Percentiles rank a stretch among this genome's conserved stretches.
These are phyloP conservation scores for Drosophila ochracea DNA, from an alignment of 2,888 invertebrate genomes.

Conservation along the genomic window DNA sequence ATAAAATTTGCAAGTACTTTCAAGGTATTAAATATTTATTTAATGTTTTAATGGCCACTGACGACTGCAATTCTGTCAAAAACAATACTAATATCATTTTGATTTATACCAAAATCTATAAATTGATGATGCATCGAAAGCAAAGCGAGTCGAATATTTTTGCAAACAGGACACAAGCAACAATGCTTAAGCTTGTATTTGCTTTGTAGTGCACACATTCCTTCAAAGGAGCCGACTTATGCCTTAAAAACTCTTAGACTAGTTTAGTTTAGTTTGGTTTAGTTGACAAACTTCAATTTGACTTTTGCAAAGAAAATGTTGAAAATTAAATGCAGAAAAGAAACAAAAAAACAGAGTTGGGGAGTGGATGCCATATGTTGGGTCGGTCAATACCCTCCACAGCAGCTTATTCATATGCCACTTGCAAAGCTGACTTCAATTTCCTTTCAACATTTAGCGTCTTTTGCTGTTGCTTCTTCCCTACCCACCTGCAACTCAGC, in stretches of 20 bases:
- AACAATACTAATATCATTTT: background rate
- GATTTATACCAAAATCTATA: background rate
- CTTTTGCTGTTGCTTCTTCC: background rate
- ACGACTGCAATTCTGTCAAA: background rate
- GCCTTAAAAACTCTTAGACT: constrained; percentile 69
- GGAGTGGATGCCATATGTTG: background rate
- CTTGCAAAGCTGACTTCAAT: constrained; percentile 53
- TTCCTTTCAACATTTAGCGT: constrained; percentile 53
- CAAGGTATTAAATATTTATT: background rate
- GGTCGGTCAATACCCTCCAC: constrained; percentile 33
- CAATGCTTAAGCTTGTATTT: constrained; percentile 22
- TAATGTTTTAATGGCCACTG: background rate
- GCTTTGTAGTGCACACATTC: constrained; percentile 27
- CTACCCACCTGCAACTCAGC: constrained; percentile 35
- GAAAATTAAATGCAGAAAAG: constrained; percentile 38
- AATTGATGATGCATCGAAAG: background rate
- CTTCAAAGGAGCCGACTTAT: constrained; percentile 43
- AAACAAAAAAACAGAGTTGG: constrained; percentile 1
- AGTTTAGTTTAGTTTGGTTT: constrained; percentile 54
- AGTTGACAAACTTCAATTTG: constrained; percentile 72
- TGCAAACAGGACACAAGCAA: constrained; percentile 23
- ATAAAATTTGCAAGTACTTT: background rate
- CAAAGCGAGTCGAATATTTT: background rate
- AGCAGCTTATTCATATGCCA: constrained; percentile 46
- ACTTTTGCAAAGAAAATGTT: constrained; percentile 54